Evolutionary conservation across 2,113 vertebrate species (phyloP).

Genomic region (Benitochromis conjunctus): DNA sequence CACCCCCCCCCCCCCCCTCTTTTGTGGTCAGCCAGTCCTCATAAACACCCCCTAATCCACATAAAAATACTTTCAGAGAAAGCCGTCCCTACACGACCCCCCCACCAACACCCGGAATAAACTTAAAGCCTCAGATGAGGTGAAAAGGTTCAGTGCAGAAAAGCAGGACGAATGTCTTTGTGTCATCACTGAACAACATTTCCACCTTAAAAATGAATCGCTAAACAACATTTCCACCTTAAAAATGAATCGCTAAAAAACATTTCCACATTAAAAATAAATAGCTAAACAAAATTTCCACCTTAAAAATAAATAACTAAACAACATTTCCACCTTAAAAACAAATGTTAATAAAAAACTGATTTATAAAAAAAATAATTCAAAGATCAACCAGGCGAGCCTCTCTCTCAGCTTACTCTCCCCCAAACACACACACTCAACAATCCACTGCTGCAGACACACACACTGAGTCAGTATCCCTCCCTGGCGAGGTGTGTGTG

Average conservation of each 20-base stretch:
- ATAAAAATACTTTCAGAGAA: background rate
- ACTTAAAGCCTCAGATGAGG: background rate
- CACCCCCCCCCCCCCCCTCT: constrained; percentile 29
- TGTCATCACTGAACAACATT: background rate
- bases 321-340: background rate
- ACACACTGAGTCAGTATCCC: constrained; percentile 42
- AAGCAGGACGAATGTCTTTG: background rate
- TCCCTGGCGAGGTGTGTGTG: constrained; percentile 63
- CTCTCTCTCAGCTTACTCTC: background rate
- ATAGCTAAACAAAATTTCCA: background rate
- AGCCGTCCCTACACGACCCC: background rate
- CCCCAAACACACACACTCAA: background rate
- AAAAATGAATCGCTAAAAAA: accelerated
- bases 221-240: background rate
- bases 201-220: background rate
- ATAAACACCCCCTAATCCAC: constrained; percentile 5
- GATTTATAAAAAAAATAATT: background rate
- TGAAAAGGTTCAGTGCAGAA: background rate
- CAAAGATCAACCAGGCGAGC: background rate
- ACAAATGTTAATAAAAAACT: background rate
- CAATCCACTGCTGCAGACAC: background rate
- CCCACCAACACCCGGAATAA: background rate
- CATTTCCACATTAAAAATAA: background rate
- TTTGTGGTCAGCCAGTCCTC: constrained; percentile 30
- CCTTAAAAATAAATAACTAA: background rate